These are phyloP conservation scores for Alca torda DNA, from an alignment of 2,797 vertebrate genomes.

Conservation along the genomic window DNA sequence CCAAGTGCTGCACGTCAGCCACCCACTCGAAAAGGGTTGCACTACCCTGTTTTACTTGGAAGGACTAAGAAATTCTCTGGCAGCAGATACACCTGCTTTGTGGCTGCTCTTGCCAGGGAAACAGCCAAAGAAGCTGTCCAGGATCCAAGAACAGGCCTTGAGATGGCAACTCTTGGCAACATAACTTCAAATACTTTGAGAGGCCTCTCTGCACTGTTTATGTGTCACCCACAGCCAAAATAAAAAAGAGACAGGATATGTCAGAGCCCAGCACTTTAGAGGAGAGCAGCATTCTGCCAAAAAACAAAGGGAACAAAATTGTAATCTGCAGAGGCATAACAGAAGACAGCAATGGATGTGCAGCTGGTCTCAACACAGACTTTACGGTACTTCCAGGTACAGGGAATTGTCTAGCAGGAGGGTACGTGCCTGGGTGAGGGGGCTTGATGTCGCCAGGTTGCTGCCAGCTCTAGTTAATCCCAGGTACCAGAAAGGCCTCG, in stretches of 20 bases:
- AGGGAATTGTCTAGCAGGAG: background rate
- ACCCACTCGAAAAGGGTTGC: background rate
- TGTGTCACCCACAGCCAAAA: background rate
- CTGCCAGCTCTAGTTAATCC: background rate
- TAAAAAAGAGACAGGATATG: background rate
- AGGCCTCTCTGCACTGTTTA: background rate
- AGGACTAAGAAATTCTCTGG: background rate
- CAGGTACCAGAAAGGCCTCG: background rate
- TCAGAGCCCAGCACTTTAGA: background rate
- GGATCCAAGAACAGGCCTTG: background rate
- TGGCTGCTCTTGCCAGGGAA: background rate
- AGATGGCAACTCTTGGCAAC: background rate
- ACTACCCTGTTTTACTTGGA: background rate
- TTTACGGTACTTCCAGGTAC: background rate
- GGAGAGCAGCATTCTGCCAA: background rate
- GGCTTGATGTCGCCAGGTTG: background rate
- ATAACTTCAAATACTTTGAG: background rate
- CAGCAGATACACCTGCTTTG: background rate
- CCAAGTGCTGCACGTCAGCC: background rate
- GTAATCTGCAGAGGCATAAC: background rate
- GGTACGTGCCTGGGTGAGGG: background rate
- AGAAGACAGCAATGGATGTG: background rate
- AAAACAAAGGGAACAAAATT: background rate
- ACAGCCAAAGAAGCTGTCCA: background rate
- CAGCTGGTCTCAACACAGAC: background rate